Evolutionary conservation across 2,113 vertebrate species (phyloP).

Genomic region (Corythoichthys intestinalis): DNA sequence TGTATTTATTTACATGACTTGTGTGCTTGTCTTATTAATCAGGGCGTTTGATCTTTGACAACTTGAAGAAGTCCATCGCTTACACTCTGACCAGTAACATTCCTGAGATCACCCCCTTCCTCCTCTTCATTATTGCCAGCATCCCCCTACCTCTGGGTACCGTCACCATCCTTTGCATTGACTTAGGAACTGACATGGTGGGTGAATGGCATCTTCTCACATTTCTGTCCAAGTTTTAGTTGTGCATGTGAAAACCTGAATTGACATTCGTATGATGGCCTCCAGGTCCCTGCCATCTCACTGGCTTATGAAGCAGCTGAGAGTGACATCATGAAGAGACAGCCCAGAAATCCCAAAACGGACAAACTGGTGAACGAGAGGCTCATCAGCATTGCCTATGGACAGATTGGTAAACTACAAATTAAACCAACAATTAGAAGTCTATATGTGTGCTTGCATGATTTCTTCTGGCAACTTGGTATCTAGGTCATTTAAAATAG

Average conservation of each 20-base stretch:
- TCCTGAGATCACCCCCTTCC: slow-evolving; percentile 91
- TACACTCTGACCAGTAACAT: slow-evolving; percentile 95
- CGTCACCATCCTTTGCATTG: slow-evolving; percentile 91
- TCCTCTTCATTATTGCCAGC: slow-evolving; percentile 88
- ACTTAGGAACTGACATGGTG: slow-evolving; percentile 95
- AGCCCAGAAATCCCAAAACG: slow-evolving; percentile 85
- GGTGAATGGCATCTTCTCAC: slow-evolving; percentile 15
- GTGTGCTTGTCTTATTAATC: background rate
- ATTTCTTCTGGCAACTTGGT: background rate
- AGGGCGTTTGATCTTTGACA: slow-evolving; percentile 91
- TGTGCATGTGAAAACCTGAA: background rate
- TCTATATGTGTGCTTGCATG: background rate
- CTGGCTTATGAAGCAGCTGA: slow-evolving; percentile 90
- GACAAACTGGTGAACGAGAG: slow-evolving; percentile 93
- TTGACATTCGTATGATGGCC: background rate
- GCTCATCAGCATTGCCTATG: slow-evolving; percentile 92
- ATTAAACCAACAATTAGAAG: background rate
- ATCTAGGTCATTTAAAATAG: slow-evolving; percentile 27
- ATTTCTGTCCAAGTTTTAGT: background rate
- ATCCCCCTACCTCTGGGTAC: slow-evolving; percentile 90
- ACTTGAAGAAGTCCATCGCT: slow-evolving; percentile 92
- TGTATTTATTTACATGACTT: background rate
- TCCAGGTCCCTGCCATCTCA: slow-evolving; percentile 90
- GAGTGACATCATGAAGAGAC: slow-evolving; percentile 96
- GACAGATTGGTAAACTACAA: slow-evolving; percentile 78